Base-by-base conservation (phyloP, 1,140 invertebrate species). In the Formica exsecta region DNA sequence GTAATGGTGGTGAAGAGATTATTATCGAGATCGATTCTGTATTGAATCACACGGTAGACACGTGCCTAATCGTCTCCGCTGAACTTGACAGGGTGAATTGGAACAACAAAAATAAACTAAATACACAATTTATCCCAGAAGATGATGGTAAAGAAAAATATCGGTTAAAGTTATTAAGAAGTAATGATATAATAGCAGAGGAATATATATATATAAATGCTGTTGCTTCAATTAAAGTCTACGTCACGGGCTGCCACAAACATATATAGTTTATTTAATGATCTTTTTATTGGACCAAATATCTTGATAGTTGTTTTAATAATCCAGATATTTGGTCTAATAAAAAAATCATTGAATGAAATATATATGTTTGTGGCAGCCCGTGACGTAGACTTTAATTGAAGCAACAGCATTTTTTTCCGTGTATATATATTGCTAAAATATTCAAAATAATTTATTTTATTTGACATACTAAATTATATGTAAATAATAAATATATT, bases 1-100 rank as follows among this genome's bases (percentile, higher is more conserved):
- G 83, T 76, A 77, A 85, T 64, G 44, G 16, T 32, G 32, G 7
- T 57, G 44, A 13, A 44, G 13, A 51, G 44, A 44, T 2, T 44
- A 41, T 77, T 13, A 13, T 29, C 25, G 59, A 36, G 25, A 22
- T 48, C 54, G 22, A 61, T 68, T 70, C 16, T n/a, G 19, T 16
- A 29, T 75, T 22, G 13, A 13, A 5, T 61, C 32, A 41, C 1
- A n/a, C 2, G 13, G 57, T 25, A 4, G 32, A 59, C 16, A 61
- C 25, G 54, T 16, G n/a, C 9, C 22, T 61, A 38, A 57, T 75
- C 22, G n/a, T 13, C 8, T 19, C 4, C 4, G 48, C 16, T 19
- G 32, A 75, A 25, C 41, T 38, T 4, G 19, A 38, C 7, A 19
- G 57, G 8, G 2, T 8, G 4, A 41, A 41, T 59, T 22, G n/a